Evolutionary conservation across 2,888 invertebrate genomes (phyloP).

Genomic region (Anagyrus pseudococci): DNA sequence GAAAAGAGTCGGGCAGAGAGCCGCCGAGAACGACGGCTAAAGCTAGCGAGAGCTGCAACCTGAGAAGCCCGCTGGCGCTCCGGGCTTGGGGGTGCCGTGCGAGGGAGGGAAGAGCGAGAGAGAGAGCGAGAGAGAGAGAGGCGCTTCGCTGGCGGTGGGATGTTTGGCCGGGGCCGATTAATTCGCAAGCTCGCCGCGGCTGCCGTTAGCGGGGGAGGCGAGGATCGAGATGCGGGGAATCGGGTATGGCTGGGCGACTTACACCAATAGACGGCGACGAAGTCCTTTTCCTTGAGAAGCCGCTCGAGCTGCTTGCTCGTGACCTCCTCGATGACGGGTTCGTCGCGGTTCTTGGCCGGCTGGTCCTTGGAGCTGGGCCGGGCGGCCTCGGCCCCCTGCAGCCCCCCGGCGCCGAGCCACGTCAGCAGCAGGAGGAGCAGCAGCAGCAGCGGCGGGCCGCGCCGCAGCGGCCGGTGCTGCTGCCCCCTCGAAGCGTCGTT

Average conservation of each 20-base stretch:
- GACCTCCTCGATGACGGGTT: slow-evolving; percentile 91
- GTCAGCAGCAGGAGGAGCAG: slow-evolving; percentile 40
- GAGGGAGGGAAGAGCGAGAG: not conserved
- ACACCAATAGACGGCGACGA: slow-evolving; percentile 96
- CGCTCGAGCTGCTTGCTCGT: slow-evolving; percentile 91
- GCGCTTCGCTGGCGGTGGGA: not conserved
- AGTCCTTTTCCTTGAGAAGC: slow-evolving; percentile 88
- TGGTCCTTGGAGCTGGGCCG: not conserved
- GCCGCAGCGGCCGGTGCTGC: slow-evolving; percentile 44
- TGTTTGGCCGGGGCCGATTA: too few relatives aligned
- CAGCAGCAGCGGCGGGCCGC: slow-evolving; percentile 42
- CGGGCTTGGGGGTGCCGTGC: not conserved
- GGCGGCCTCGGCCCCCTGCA: slow-evolving; percentile 1
- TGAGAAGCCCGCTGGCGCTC: slow-evolving; percentile 5
- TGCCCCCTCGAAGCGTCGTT: slow-evolving; percentile 60
- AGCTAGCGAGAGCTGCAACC: slow-evolving; percentile 10
- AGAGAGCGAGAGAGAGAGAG: not conserved
- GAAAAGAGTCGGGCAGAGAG: too few relatives aligned
- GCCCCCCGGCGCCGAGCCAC: slow-evolving; percentile 23
- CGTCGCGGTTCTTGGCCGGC: slow-evolving; percentile 48
- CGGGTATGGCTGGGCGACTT: slow-evolving; percentile 65
- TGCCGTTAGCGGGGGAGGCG: not conserved
- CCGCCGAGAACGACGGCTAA: too few relatives aligned
- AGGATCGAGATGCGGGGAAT: not conserved
- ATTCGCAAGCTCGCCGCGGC: too few relatives aligned